Evolutionary conservation across 35 echinoderm and acorn worm genomes (phyloP).

Genomic region (Eucidaris tribuloides): DNA sequence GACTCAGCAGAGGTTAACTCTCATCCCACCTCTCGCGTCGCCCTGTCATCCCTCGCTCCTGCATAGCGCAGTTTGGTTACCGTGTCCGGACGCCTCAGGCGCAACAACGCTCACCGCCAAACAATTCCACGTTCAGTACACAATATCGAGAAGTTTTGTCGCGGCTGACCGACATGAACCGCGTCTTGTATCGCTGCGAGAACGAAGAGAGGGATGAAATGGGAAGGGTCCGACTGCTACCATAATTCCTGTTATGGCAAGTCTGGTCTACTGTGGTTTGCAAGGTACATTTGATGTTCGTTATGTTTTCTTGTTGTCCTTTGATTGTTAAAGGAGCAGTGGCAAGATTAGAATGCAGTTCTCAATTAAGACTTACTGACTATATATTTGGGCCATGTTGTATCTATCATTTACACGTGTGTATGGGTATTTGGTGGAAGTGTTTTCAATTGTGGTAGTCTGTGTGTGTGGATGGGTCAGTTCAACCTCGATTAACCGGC

Average conservation of each 20-base stretch:
- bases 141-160: no score
- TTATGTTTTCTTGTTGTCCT: no score
- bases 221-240: slow-evolving; percentile 71
- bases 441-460: no score
- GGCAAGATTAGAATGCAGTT: no score
- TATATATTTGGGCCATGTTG: no score
- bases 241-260: slow-evolving; percentile 63
- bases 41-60: slow-evolving; percentile 66
- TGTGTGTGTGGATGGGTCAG: no score
- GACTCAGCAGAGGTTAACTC: no score
- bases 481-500: no score
- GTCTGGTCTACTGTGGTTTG: slow-evolving; percentile 84
- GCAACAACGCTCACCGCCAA: slow-evolving; percentile 13
- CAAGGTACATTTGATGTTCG: slow-evolving; percentile 92
- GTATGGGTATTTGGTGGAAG: no score
- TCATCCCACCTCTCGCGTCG: slow-evolving; percentile 48
- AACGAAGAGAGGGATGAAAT: slow-evolving; percentile 85
- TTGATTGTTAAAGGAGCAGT: no score
- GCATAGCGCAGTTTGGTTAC: slow-evolving; percentile 93
- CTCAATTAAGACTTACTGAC: no score
- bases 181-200: slow-evolving; percentile 76
- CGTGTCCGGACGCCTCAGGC: slow-evolving; percentile 73
- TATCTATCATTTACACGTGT: no score
- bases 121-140: slow-evolving; percentile 40
- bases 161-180: slow-evolving; percentile 74